These are phyloP conservation scores for Agrochola litura DNA, from an alignment of 2,888 invertebrate species.

Conservation along the genomic window DNA sequence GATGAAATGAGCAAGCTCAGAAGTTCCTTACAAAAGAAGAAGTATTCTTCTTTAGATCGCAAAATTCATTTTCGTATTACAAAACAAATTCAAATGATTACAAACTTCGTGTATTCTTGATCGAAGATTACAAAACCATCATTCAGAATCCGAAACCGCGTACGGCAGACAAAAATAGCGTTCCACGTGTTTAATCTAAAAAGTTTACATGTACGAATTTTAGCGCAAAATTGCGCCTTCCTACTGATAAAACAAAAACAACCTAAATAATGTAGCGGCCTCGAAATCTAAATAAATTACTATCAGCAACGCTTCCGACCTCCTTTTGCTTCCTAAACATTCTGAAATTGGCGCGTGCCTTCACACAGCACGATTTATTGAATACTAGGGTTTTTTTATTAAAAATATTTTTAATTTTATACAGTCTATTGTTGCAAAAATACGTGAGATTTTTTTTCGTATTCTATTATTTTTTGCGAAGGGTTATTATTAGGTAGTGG, in stretches of 20 bases:
- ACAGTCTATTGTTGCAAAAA: slow-evolving; percentile 28
- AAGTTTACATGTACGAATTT: slow-evolving; percentile 72
- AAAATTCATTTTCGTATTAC: not conserved
- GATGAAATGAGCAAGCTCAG: no score
- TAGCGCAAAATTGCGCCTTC: slow-evolving; percentile 87
- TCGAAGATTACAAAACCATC: not conserved
- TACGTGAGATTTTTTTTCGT: not conserved
- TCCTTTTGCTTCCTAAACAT: slow-evolving; percentile 86
- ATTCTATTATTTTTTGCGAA: not conserved
- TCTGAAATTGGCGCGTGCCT: slow-evolving; percentile 76
- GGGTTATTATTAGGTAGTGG: no score
- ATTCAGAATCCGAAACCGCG: slow-evolving; percentile 23
- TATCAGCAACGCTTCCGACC: slow-evolving; percentile 89
- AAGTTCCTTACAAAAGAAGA: no score
- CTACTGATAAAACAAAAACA: slow-evolving; percentile 89
- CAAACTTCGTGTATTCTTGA: no score
- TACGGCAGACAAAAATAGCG: slow-evolving; percentile 43
- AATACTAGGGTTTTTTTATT: slow-evolving; percentile 18
- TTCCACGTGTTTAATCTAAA: slow-evolving; percentile 74
- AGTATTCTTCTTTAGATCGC: not conserved
- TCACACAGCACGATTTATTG: slow-evolving; percentile 67
- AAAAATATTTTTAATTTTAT: slow-evolving; percentile 2
- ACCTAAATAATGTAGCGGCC: slow-evolving; percentile 88
- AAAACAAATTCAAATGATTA: slow-evolving; percentile 4
- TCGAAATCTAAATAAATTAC: slow-evolving; percentile 89